phyloP scores from a whole-genome alignment of 2,888 invertebrate species.

The Drosophila borealis region DNA sequence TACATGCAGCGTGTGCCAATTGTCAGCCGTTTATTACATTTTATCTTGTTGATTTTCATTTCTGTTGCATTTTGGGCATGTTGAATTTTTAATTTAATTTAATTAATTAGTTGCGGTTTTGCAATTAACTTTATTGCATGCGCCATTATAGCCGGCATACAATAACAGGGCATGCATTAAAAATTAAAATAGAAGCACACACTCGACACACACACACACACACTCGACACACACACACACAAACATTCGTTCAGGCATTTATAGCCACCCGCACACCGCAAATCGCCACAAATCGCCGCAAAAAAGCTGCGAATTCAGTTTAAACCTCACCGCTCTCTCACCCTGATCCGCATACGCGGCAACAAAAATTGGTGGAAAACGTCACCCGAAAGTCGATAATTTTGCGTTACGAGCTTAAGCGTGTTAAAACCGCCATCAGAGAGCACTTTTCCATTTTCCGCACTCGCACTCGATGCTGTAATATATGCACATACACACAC shows the following conservation, averaged over 20 bases:
- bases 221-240: constrained; percentile 12
- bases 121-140: constrained; percentile 84
- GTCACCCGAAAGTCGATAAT: constrained; percentile 76
- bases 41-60: constrained; percentile 79
- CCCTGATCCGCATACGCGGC: constrained; percentile 16
- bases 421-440: constrained; percentile 71
- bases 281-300: constrained; percentile 34
- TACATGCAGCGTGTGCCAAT: constrained; percentile 75
- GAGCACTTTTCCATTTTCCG: constrained; percentile 46
- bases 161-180: constrained; percentile 70
- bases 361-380: constrained; percentile 51
- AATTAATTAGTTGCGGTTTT: constrained; percentile 84
- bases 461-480: constrained; percentile 15
- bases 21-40: constrained; percentile 78
- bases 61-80: constrained; percentile 75
- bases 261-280: constrained; percentile 43
- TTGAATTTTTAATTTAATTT: constrained; percentile 82
- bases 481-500: constrained; percentile 12
- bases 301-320: constrained; percentile 51
- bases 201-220: constrained; percentile 20
- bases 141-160: constrained; percentile 70
- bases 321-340: constrained; percentile 55
- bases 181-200: constrained; percentile 69
- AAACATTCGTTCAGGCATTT: constrained; percentile 41
- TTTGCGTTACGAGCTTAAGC: constrained; percentile 64